Conservation (phyloP, 2,797 vertebrate genomes). For the Pelochelys cantorii region DNA sequence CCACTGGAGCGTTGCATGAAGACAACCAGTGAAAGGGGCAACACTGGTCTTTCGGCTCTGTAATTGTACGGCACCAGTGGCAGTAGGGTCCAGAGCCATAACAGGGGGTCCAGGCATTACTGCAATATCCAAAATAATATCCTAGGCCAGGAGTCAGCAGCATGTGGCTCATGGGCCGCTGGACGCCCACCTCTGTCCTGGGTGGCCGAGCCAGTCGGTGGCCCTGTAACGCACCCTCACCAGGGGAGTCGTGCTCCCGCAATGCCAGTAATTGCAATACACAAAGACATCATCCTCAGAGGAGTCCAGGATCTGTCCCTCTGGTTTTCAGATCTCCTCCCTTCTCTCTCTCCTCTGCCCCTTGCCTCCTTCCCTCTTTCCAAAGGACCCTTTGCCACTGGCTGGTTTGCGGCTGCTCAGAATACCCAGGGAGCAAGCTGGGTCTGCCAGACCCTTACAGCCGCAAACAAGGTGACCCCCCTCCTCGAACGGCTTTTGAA, state of each 20-base stretch:
- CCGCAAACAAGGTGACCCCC: background rate
- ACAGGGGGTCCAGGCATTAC: background rate
- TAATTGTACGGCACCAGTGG: background rate
- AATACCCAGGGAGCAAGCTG: background rate
- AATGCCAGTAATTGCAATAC: background rate
- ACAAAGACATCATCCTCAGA: background rate
- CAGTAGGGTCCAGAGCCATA: background rate
- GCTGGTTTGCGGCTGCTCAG: background rate
- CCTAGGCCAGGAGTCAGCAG: too few relatives aligned
- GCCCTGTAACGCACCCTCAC: background rate
- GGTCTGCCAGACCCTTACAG: constrained; percentile 1
- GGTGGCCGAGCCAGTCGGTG: background rate
- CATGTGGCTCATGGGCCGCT: too few relatives aligned
- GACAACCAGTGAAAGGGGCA: constrained; percentile 13
- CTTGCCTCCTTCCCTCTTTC: background rate
- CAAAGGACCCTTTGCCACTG: background rate
- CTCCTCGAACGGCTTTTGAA: constrained; percentile 16
- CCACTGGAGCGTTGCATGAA: background rate
- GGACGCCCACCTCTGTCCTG: background rate
- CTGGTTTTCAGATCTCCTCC: background rate
- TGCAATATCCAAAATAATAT: background rate
- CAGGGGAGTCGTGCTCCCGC: background rate
- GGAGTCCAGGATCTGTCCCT: background rate
- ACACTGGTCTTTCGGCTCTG: background rate
- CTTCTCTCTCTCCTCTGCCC: background rate